Conservation (phyloP, 2,888 invertebrate species). For the Gymnocheta viridis region DNA sequence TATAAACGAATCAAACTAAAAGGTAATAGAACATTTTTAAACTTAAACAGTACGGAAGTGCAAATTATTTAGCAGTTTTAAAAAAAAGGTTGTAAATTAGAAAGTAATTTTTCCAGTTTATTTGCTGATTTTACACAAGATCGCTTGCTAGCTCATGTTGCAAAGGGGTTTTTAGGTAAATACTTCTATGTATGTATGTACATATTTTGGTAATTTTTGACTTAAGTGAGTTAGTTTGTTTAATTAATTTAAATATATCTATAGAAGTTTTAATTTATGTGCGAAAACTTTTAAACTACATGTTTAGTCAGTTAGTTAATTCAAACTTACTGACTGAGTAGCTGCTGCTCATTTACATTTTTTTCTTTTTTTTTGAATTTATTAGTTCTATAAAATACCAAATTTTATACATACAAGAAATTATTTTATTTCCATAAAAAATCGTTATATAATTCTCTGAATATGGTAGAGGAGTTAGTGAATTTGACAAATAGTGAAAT, state of each 20-base stretch:
- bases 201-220: background rate
- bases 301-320: too few relatives aligned
- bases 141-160: background rate
- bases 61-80: slow-evolving; percentile 52
- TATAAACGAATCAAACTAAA: slow-evolving; percentile 17
- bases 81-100: slow-evolving; percentile 51
- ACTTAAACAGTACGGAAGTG: slow-evolving; percentile 52
- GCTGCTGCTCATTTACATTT: too few relatives aligned
- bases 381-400: too few relatives aligned
- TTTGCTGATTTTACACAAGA: background rate
- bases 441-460: too few relatives aligned
- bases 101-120: slow-evolving; percentile 39
- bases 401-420: too few relatives aligned
- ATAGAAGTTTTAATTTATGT: background rate
- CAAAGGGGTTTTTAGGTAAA: background rate
- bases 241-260: background rate
- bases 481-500: too few relatives aligned
- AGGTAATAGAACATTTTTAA: slow-evolving; percentile 35
- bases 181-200: background rate
- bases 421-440: too few relatives aligned
- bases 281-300: background rate
- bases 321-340: too few relatives aligned
- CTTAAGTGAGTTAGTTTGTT: background rate
- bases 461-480: too few relatives aligned
- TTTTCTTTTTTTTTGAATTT: too few relatives aligned